Evolutionary conservation across 2,888 invertebrate genomes (phyloP), one percentile per base, ranked within the genome.

Genomic region (Lasioglossum calceatum): DNA sequence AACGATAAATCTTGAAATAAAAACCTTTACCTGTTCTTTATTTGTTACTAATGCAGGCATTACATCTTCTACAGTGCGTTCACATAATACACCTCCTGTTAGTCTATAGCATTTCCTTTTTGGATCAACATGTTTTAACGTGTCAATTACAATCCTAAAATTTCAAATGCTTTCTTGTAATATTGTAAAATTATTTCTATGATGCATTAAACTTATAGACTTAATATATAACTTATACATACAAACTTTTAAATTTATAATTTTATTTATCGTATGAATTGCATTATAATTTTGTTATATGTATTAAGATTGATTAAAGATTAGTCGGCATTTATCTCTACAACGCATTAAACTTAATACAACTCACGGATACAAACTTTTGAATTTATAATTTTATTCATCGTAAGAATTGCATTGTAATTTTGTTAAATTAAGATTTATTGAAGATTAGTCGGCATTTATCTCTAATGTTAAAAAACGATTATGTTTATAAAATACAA

Each of bases 31-130:
- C 95, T 97, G 96, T 92, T 98, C 98, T 94, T 97, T 97, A 95
- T 98, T 99, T 89, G 96, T 96, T 88, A 97, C 95, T 86, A 99
- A 96, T 90, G 98, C 97, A 23, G 99, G 99, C 92, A 99, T 95
- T 77, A 99, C 98, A 92, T 98, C 99, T 94, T 97, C 97, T 0
- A 99, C 99, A 19, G 98, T 98, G 91, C 98, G 96, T 96, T 99
- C 99, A 88, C 98, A 98, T 80, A 99, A 96, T 82, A 99, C 98
- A 44, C 99, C 99, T 79, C 99, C 99, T 88, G 99, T 97, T 96
- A 99, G 97, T 93, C 99, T 97, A 95, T 98, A 99, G 95, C 99
- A 99, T 95, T 98, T 98, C 91, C 99, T 97, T 79, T 97, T 97
- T 23, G 97, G 97, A 93, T 98, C 98, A 39, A 99, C 98, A 84